phyloP scores from a whole-genome alignment of 2,113 vertebrate species.

The Pheucticus melanocephalus region DNA sequence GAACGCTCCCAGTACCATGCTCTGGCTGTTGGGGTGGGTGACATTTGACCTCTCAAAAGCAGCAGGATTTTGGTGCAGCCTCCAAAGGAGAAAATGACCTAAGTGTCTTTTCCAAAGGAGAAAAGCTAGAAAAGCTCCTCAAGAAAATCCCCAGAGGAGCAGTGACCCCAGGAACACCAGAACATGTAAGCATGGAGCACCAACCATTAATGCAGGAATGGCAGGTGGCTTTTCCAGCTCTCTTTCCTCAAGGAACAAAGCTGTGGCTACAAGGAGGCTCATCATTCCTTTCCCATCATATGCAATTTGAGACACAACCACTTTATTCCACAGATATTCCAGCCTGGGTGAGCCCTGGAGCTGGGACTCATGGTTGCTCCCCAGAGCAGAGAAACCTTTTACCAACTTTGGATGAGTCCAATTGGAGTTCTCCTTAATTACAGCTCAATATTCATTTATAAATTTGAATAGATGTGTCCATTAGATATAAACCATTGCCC shows the following conservation, averaged over 20 bases:
- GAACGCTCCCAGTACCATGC: accelerated
- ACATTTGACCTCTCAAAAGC: not conserved
- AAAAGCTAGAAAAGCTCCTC: not conserved
- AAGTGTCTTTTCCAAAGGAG: not conserved
- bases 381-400: not conserved
- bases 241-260: not conserved
- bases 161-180: accelerated
- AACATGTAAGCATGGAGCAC: not conserved
- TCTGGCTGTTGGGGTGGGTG: not conserved
- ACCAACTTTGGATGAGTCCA: not conserved
- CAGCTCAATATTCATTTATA: no score
- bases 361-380: accelerated
- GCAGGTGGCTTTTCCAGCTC: not conserved
- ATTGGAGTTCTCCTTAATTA: not conserved
- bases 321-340: not conserved
- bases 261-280: not conserved
- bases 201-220: not conserved
- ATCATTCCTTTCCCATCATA: not conserved
- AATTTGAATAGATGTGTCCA: not conserved
- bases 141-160: not conserved
- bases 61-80: not conserved
- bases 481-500: not conserved
- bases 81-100: not conserved
- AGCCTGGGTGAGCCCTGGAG: not conserved
- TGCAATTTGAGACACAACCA: not conserved